Conservation (phyloP, 2,888 invertebrate genomes). For the Amblyteles armatorius region DNA sequence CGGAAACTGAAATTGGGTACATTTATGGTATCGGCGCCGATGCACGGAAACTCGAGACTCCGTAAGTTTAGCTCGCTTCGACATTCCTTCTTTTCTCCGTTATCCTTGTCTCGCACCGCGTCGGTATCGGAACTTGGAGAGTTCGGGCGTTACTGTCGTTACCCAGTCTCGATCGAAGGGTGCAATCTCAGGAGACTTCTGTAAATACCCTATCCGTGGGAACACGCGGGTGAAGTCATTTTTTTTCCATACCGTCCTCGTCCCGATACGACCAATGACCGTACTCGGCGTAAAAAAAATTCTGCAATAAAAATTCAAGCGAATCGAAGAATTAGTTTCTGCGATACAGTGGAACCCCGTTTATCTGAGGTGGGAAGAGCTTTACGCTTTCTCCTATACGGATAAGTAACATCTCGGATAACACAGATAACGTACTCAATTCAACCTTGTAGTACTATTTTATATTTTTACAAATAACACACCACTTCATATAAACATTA, state of each 20-base stretch:
- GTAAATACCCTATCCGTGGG: constrained; percentile 43
- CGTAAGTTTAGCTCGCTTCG: constrained; percentile 37
- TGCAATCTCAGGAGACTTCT: constrained; percentile 43
- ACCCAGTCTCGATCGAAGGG: constrained; percentile 50
- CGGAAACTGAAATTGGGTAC: constrained; percentile 56
- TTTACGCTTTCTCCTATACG: no score
- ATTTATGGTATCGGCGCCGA: constrained; percentile 46
- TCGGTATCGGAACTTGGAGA: constrained; percentile 3
- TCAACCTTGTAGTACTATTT: no score
- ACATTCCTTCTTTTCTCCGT: constrained; percentile 33
- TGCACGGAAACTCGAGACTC: constrained; percentile 29
- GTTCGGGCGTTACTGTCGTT: constrained; percentile 38
- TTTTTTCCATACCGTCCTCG: not conserved
- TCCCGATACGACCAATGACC: not conserved
- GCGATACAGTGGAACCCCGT: no score
- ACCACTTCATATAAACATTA: no score
- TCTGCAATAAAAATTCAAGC: not conserved
- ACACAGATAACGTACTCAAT: no score
- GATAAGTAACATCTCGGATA: no score
- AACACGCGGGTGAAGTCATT: not conserved
- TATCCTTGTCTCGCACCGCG: constrained; percentile 8
- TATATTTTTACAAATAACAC: no score
- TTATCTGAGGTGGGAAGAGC: no score
- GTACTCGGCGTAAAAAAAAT: not conserved
- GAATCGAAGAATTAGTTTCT: no score